phyloP scores from a whole-genome alignment of 2,888 invertebrate genomes.

The Cerastis rubricosa region DNA sequence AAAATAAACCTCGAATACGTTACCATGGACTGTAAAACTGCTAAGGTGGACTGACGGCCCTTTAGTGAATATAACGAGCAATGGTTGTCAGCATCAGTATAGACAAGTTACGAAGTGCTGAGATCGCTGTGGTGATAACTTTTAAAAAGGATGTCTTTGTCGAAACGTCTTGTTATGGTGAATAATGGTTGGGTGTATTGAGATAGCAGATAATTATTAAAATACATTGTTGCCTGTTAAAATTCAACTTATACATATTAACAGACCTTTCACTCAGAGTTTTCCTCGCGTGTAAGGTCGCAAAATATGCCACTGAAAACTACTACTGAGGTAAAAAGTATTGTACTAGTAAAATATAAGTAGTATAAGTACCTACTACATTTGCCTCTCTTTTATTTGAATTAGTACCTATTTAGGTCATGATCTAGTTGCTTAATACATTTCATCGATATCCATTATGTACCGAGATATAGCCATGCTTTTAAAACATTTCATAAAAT shows the following conservation, averaged over 20 bases:
- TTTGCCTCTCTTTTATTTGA: no score
- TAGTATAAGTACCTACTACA: no score
- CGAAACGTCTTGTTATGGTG: slow-evolving; percentile 7
- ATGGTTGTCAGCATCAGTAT: slow-evolving; percentile 32
- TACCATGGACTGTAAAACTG: slow-evolving; percentile 39
- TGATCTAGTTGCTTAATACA: no score
- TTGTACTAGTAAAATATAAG: no score
- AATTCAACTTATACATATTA: not conserved
- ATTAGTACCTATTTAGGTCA: no score
- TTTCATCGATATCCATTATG: no score
- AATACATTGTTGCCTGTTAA: not conserved
- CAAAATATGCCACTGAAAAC: not conserved
- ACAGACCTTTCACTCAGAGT: not conserved
- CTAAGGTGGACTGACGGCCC: slow-evolving; percentile 26
- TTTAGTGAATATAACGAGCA: slow-evolving; percentile 54
- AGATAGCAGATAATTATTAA: not conserved
- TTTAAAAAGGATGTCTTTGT: slow-evolving; percentile 33
- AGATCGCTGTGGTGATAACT: slow-evolving; percentile 15
- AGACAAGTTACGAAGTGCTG: slow-evolving; percentile 31
- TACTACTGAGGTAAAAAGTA: not conserved
- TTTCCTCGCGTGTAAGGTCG: no score
- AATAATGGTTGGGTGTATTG: not conserved
- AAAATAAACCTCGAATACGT: slow-evolving; percentile 11
- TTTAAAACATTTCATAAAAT: no score
- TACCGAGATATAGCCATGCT: no score